Evolutionary conservation across 1,140 invertebrate genomes (phyloP).

Genomic region (Drosophila pandora): DNA sequence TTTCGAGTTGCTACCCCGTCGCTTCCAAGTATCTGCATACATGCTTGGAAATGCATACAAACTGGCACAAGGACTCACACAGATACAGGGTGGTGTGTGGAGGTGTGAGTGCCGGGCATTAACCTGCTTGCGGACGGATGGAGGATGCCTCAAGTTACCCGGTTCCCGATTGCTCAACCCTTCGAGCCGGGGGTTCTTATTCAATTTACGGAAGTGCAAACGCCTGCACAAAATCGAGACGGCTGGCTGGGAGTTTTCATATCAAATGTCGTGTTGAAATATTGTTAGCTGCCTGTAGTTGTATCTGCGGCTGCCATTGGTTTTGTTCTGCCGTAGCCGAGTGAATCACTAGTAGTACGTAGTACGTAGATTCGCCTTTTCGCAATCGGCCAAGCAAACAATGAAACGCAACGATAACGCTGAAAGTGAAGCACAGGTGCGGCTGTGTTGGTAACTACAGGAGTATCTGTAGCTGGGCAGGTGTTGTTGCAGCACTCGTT

Average conservation of each 20-base stretch:
- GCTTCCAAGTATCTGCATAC: constrained; percentile 4
- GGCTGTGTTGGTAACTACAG: constrained; percentile 8
- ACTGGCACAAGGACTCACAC: constrained; percentile 73
- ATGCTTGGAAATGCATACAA: constrained; percentile 36
- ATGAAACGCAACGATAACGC: constrained; percentile 76
- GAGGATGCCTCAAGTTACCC: constrained; percentile 60
- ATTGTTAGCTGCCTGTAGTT: constrained; percentile 31
- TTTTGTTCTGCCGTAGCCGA: constrained; percentile 18
- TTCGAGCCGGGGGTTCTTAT: constrained; percentile 32
- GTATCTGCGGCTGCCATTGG: constrained; percentile 4
- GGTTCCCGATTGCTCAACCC: constrained; percentile 42
- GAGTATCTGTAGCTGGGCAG: constrained; percentile 31
- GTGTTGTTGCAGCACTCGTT: constrained; percentile 27
- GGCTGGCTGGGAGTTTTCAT: constrained; percentile 62
- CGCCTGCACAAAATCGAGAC: constrained; percentile 61
- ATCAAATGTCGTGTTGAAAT: constrained; percentile 59
- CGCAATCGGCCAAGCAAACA: constrained; percentile 75
- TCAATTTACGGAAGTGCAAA: constrained; percentile 67
- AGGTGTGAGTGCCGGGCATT: constrained; percentile 56
- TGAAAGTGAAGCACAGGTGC: constrained; percentile 78
- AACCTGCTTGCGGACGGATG: constrained; percentile 51
- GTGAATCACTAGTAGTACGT: constrained; percentile 17
- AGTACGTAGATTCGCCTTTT: constrained; percentile 49
- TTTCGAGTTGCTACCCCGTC: constrained; percentile 13
- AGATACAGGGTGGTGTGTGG: constrained; percentile 14